Evolutionary conservation across 2,113 vertebrate species (phyloP), one percentile per base, ranked within the genome.

Genomic region (Ailurus styani): DNA sequence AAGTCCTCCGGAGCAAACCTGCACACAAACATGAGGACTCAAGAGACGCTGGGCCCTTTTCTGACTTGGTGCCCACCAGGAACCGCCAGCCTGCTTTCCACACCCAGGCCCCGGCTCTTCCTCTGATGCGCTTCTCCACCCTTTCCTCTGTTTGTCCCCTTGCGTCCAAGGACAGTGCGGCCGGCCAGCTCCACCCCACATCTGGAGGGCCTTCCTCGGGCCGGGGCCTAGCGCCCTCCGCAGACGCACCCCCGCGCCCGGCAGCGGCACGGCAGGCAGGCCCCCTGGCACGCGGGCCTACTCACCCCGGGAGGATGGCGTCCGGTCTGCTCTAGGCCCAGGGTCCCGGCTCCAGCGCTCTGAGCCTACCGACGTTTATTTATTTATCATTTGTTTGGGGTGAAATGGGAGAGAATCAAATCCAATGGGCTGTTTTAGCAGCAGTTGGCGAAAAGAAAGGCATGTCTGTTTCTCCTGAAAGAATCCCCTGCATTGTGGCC

Each of bases 341-440:
- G 70, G 75, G 52, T 96, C 94, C 93, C 96, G 97, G 96, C 95
- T 98, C 75, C 8, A 2, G 84, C 0, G 0, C 90, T 82, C 93
- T 18, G 81, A 95, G 85, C 97, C 94, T 91, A 78, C 90, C 4
- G 0, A 92, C 52, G 90, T 97, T 98, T 98, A 95, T 98, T 98
- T 98, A 98, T 95, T 97, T 98, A 96, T 97, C 98, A 97, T 98
- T 97, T 98, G 95, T 98, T 98, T 97, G 94, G 97, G 95, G 77
- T 27, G 81, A 96, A 97, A 96, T 88, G 89, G 90, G 94, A 98
- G 95, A 97, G 96, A 98, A 96, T 98, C 82, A 40, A 50, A 90
- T 97, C 97, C 94, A 96, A 4, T 50, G 64, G 31, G 87, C 96
- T 98, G 93, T 96, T 95, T 95, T 94, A 92, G 96, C 90, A 68